phyloP scores from a whole-genome alignment of 2,888 invertebrate genomes.

The Drosophila paramelanica region DNA sequence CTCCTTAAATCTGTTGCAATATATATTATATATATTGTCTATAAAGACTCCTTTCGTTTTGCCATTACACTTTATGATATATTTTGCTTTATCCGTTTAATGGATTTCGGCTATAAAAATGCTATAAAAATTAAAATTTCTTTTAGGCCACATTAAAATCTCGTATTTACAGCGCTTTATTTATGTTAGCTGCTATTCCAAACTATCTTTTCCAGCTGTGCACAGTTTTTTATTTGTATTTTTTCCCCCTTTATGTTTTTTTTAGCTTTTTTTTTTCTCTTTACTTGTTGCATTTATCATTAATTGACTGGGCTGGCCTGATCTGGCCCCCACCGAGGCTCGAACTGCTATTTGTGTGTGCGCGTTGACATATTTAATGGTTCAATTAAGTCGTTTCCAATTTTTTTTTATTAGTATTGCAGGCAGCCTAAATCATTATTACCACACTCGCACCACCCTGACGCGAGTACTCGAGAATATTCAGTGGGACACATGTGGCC shows the following conservation, averaged over 20 bases:
- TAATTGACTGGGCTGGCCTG: constrained; percentile 41
- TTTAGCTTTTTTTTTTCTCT: neutral
- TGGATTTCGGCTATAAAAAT: neutral
- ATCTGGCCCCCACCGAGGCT: constrained; percentile 7
- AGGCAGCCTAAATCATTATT: constrained; percentile 46
- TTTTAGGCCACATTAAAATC: constrained; percentile 1
- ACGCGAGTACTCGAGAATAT: neutral
- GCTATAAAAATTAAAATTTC: constrained; percentile 3
- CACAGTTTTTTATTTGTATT: constrained; percentile 25
- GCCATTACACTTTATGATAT: neutral
- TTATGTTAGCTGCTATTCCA: constrained; percentile 9
- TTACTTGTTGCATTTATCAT: constrained; percentile 48
- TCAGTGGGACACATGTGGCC: constrained; percentile 40
- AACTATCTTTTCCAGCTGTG: constrained; percentile 35
- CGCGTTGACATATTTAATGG: constrained; percentile 61
- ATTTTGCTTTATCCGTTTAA: neutral
- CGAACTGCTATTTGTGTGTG: constrained; percentile 16
- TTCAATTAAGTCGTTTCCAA: constrained; percentile 70
- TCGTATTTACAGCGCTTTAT: neutral
- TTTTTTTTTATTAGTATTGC: constrained; percentile 55
- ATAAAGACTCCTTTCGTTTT: neutral
- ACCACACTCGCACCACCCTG: constrained; percentile 9
- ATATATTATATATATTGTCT: too few relatives aligned
- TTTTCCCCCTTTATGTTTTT: constrained; percentile 7
- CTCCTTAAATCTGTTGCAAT: too few relatives aligned